Evolutionary conservation across 2,888 invertebrate genomes (phyloP).

Genomic region (Leuctra nigra): DNA sequence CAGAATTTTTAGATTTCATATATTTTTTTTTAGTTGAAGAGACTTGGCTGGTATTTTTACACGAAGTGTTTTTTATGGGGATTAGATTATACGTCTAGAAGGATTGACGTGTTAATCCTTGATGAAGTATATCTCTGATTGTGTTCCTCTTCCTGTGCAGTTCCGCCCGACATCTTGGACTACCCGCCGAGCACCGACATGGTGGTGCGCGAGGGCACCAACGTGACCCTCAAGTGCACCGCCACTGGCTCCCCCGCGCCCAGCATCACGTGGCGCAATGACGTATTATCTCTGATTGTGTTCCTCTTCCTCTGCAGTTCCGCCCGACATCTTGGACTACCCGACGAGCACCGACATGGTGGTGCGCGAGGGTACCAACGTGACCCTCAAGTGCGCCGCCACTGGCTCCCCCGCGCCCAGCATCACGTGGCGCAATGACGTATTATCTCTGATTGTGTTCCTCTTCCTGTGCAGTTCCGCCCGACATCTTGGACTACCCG

Average conservation of each 20-base stretch:
- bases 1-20: too few species aligned
- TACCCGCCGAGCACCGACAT: slow-evolving; percentile 81
- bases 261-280: slow-evolving; percentile 79
- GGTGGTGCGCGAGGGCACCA: slow-evolving; percentile 77
- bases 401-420: slow-evolving; percentile 79
- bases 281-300: too few species aligned
- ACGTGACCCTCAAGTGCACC: slow-evolving; percentile 80
- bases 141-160: too few species aligned
- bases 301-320: too few species aligned
- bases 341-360: slow-evolving; percentile 82
- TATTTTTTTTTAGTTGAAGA: too few species aligned
- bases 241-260: slow-evolving; percentile 83
- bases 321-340: slow-evolving; percentile 80
- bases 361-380: slow-evolving; percentile 78
- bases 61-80: too few species aligned
- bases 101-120: too few species aligned
- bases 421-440: slow-evolving; percentile 84
- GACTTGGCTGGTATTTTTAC: too few species aligned
- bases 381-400: slow-evolving; percentile 81
- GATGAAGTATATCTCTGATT: too few species aligned
- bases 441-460: too few species aligned
- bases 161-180: slow-evolving; percentile 81
- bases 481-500: slow-evolving; percentile 79
- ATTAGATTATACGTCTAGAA: too few species aligned
- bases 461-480: slow-evolving; percentile 57